Evolutionary conservation across 2,888 invertebrate genomes (phyloP).

Genomic region (Syrphus vitripennis): DNA sequence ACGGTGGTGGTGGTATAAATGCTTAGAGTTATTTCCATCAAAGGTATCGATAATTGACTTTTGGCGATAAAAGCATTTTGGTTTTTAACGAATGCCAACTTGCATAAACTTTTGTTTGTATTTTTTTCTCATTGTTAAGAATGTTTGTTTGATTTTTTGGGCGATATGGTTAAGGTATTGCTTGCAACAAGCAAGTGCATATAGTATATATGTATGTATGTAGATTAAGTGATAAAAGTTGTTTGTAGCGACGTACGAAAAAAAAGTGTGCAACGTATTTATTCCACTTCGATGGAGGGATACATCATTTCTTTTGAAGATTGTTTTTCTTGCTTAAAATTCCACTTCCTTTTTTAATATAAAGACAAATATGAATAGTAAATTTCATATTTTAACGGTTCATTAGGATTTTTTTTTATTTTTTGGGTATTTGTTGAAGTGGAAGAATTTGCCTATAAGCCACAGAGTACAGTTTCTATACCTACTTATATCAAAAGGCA

Average conservation of each 20-base stretch:
- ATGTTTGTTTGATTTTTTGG: neutral
- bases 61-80: conserved; percentile 38
- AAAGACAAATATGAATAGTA: neutral
- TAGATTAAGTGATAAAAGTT: conserved; percentile 47
- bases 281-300: conserved; percentile 47
- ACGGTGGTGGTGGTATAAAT: conserved; percentile 31
- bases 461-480: neutral
- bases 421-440: neutral
- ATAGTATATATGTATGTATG: no score
- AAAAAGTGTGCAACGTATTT: conserved; percentile 68
- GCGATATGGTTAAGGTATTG: conserved; percentile 19
- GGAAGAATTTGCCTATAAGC: neutral
- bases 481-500: no score
- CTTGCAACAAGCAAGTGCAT: conserved; percentile 48
- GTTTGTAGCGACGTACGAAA: conserved; percentile 26
- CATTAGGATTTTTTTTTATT: conserved; percentile 3
- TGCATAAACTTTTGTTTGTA: conserved; percentile 27
- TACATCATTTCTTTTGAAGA: conserved; percentile 51
- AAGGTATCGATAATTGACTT: conserved; percentile 60
- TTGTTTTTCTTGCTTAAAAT: conserved; percentile 29
- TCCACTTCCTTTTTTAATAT: neutral
- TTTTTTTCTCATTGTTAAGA: conserved; percentile 25
- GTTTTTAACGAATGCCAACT: conserved; percentile 55
- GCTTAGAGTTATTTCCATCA: conserved; percentile 1
- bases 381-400: neutral